phyloP scores from a whole-genome alignment of 2,113 vertebrate species.

The Dicrurus megarhynchus region DNA sequence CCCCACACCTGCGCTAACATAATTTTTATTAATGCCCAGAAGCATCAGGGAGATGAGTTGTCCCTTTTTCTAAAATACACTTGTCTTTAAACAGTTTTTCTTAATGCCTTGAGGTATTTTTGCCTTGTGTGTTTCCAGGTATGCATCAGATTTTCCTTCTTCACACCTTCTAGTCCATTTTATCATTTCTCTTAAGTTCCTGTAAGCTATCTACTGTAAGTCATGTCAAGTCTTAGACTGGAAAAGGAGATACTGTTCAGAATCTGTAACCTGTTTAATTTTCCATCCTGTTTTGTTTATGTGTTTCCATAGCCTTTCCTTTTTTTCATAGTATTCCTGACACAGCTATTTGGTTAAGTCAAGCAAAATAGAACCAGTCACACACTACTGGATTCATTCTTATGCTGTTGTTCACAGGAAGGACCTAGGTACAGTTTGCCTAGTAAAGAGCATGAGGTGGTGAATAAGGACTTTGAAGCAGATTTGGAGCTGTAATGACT shows the following conservation, averaged over 20 bases:
- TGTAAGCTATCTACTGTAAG: neutral
- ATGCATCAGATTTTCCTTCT: neutral
- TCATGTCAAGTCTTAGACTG: neutral
- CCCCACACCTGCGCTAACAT: neutral
- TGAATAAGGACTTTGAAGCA: constrained; percentile 25
- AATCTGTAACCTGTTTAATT: neutral
- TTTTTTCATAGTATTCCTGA: neutral
- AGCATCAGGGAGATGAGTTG: neutral
- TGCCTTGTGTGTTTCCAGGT: neutral
- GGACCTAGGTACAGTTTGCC: constrained; percentile 10
- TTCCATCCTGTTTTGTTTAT: neutral
- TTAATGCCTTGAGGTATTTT: neutral
- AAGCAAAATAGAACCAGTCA: neutral
- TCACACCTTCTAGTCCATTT: neutral
- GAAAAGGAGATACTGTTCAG: neutral
- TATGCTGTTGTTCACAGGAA: neutral
- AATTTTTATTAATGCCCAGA: neutral
- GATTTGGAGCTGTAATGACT: constrained; percentile 18
- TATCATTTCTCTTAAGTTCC: neutral
- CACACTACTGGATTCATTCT: neutral
- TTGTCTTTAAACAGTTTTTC: neutral
- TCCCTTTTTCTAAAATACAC: neutral
- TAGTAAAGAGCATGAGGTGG: neutral
- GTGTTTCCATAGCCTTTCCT: neutral
- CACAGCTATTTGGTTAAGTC: neutral